Base-by-base conservation (phyloP, 2,113 vertebrate genomes). In the Silurus glanis region DNA sequence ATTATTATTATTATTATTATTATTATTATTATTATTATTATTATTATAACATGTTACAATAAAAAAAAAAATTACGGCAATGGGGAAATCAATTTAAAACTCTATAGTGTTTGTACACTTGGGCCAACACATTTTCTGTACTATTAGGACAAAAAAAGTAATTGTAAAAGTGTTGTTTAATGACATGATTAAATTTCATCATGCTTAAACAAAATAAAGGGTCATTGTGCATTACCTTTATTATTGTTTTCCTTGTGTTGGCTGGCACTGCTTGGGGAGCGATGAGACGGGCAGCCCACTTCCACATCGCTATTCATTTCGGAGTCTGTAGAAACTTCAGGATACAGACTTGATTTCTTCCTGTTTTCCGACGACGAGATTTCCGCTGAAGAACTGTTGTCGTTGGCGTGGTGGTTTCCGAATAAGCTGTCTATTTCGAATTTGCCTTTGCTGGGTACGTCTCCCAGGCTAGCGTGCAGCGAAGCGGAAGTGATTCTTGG, bases 271-370 rank as follows among this genome's bases (percentile, higher is more conserved):
- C 93, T 87, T 8, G 98, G 98, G 85, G 98, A 99, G 89, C 98
- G 97, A 87, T 98, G 96, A 87, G 96, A 92, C 0, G 97, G 96
- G 93, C 97, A 99, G 82, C 98, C 98, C 94, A 99, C 98, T 93
- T 99, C 98, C 95, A 99, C 98, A 95, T 99, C 98, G 92, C 98
- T 98, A 94, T 95, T 99, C 94, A 99, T 99, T 83, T 99, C 98
- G 88, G 97, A 96, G 93, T 99, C 98, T 89, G 96, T 95, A 85
- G 96, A 96, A 93, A 97, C 96, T 95, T 99, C 98, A 23, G 98
- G 95, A 91, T 98, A 99, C 91, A 97, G 94, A 84, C 94, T 95
- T 87, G 97, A 95, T 93, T 99, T 99, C 96, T 99, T 99, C 87
- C 97, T 95, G 95, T 93, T 96, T 87, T 99, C 98, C 49, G 97